Base-by-base conservation (phyloP, 2,113 vertebrate species). In the Scytalopus superciliaris region DNA sequence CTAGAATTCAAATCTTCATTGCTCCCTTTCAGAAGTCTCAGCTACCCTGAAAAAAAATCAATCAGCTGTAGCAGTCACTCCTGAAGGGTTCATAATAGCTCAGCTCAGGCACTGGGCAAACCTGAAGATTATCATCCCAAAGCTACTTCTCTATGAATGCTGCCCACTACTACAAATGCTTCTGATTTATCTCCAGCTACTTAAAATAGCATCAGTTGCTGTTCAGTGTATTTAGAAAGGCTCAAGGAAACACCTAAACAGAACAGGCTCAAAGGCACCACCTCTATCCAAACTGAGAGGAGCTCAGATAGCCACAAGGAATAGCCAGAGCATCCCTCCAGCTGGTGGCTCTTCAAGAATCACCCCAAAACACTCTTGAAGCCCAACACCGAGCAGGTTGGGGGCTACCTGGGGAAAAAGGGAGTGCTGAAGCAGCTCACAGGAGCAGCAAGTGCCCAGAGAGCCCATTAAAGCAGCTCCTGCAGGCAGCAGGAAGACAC, bases 1-100 rank as follows among this genome's bases (percentile, higher is more conserved):
- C 35, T 70, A 66, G 90, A 88, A 96, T 93, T 90, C 93, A 93
- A 75, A 94, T 86, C 90, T 78, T 77, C 72, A 88, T 70, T 11
- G 0, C 56, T 90, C 72, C 50, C 76, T 90, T 90, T 70, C 79
- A 84, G 75, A 72, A 88, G 63, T 11, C 59, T 83, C 1, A 0
- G 56, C 63, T 90, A 56, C 82, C 50, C 72, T 70, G 79, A 64
- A 76, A 85, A 80, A 86, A 90, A 93, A 91, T 94, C 93, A 76
- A 93, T 94, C 92, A 86, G 55, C 47, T 60, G 87, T n/a, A 94
- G 83, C 88, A 89, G 94, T 60, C 79, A 52, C 90, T 86, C 56
- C 90, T 81, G 85, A 96, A 64, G 5, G 75, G 68, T 78, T 84
- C 63, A 40, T 69, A 93, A 91, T 44, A 83, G 91, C 89, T 76